Evolutionary conservation across 2,797 vertebrate genomes (phyloP).

Genomic region (Pelobates cultripes): DNA sequence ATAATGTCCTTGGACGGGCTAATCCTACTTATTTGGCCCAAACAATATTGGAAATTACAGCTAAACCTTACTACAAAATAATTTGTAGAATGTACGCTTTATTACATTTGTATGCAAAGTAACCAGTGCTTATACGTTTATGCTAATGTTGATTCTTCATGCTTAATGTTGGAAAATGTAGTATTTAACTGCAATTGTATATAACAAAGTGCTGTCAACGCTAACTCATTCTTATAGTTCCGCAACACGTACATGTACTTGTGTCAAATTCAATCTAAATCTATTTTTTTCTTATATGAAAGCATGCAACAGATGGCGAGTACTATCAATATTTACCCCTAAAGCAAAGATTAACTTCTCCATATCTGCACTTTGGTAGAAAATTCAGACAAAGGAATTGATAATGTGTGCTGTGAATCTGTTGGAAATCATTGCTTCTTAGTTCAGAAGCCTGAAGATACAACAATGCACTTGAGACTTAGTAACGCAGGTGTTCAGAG

Average conservation of each 20-base stretch:
- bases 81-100: no score
- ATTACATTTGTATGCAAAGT: no score
- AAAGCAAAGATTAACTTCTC: constrained; percentile 56
- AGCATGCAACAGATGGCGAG: constrained; percentile 48
- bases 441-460: constrained; percentile 51
- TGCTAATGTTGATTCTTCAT: no score
- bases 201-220: neutral
- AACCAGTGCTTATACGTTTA: no score
- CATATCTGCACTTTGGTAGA: constrained; percentile 48
- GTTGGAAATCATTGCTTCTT: constrained; percentile 55
- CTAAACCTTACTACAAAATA: no score
- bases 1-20: no score
- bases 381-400: constrained; percentile 55
- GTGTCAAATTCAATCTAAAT: constrained; percentile 43
- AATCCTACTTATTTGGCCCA: no score
- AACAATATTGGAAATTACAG: no score
- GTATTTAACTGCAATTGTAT: neutral
- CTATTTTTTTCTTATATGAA: constrained; percentile 35
- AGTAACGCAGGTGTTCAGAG: constrained; percentile 47
- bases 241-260: constrained; percentile 10
- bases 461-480: constrained; percentile 42
- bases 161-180: neutral
- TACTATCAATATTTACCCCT: constrained; percentile 56
- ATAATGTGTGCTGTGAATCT: constrained; percentile 52
- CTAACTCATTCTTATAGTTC: constrained; percentile 15